Evolutionary conservation across 1,140 invertebrate species (phyloP), one percentile per base, ranked within the genome.

Genomic region (Hestina assimilis): DNA sequence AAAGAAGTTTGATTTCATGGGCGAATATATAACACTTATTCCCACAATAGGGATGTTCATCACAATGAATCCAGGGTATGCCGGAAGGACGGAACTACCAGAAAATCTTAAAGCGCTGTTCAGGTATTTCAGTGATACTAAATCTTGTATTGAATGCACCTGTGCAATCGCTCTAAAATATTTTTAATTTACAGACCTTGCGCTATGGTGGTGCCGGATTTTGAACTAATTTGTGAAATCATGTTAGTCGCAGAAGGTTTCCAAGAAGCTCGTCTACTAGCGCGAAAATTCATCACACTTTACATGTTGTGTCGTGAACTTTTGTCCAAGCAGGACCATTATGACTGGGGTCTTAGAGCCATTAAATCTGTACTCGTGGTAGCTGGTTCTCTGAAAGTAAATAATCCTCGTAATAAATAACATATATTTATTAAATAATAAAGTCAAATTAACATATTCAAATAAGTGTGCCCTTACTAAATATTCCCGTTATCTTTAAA

Each of bases 231-330:
- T 79, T 96, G 95, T 82, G 96, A 98, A 90, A 97, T 97, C 74
- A 97, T 97, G 95, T 92, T 98, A 82, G 95, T 97, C 0, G 95
- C 96, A 21, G 96, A 97, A 89, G 96, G 96, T 21, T 97, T 98
- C 79, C 92, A 96, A 66, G 96, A 97, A 60, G 96, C 96, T 5
- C 91, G 95, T 65, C 80, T 96, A 1, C 82, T 97, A 23, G 95
- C 96, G n/a, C 90, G 95, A 52, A 98, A 97, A 83, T 97, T 98
- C 81, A 96, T 97, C 59, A 97, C 96, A 0, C 88, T 97, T 0
- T 98, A 97, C 78, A 95, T 93, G 0, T 83, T 98, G 42, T 98
- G 96, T 83, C 93, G 92, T 63, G 96, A 97, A 78, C 84, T 97
- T 33, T 87, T 98, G 1, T 97, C 96, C 1, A 97, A 97, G 83